A percentile compares a stretch with the other conserved stretches of the same genome.
These are phyloP conservation scores for Notothenia rossii DNA, from an alignment of 2,113 vertebrate species.

Conservation along the genomic window DNA sequence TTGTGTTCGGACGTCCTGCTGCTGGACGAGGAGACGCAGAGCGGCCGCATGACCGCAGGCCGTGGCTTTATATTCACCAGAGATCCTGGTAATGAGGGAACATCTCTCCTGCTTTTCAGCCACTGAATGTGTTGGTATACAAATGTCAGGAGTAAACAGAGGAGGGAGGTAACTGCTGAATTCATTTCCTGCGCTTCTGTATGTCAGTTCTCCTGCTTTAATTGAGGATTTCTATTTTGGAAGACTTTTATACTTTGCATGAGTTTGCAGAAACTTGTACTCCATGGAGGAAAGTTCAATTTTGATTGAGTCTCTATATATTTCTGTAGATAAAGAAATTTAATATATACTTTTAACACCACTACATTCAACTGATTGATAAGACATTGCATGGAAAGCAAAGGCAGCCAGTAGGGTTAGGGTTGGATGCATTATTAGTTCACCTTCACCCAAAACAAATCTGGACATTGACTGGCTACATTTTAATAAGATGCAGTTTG, in stretches of 20 bases:
- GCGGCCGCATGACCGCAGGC: constrained; percentile 13
- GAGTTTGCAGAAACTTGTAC: background rate
- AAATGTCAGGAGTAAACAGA: background rate
- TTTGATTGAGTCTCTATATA: too few species aligned
- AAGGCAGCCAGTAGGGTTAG: too few species aligned
- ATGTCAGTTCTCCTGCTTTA: background rate
- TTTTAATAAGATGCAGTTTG: too few species aligned
- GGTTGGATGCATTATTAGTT: too few species aligned
- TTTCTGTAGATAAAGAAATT: too few species aligned
- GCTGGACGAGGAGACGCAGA: constrained; percentile 41
- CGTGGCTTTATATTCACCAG: background rate
- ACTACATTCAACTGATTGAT: too few species aligned
- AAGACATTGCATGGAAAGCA: too few species aligned
- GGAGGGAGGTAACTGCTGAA: background rate
- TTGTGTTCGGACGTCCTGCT: constrained; percentile 51
- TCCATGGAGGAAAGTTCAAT: background rate
- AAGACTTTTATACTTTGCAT: background rate
- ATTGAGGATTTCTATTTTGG: background rate
- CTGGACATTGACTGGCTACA: too few species aligned
- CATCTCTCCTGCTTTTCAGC: background rate
- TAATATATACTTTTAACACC: too few species aligned
- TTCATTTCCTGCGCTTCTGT: background rate
- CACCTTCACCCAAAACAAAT: too few species aligned
- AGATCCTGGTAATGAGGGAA: constrained; percentile 42
- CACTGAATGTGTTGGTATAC: background rate